Evolutionary conservation across 2,113 vertebrate genomes (phyloP).

Genomic region (Struthidea cinerea): DNA sequence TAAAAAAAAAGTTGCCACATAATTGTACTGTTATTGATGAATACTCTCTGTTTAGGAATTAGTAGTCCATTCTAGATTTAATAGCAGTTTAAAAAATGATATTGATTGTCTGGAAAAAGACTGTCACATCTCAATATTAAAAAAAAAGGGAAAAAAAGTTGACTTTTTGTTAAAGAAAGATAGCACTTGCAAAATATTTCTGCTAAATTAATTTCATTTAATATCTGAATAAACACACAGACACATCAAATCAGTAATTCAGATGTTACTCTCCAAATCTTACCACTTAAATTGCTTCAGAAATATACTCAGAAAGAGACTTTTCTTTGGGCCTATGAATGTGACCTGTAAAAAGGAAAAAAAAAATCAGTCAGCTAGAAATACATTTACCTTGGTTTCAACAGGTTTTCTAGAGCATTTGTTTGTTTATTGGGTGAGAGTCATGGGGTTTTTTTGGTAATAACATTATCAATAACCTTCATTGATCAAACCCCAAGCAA

Average conservation of each 20-base stretch:
- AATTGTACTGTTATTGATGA: background rate
- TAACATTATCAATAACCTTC: background rate
- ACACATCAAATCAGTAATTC: background rate
- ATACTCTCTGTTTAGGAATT: background rate
- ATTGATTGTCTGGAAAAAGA: background rate
- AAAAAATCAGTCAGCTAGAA: background rate
- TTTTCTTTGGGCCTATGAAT: conserved; percentile 88
- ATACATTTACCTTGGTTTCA: background rate
- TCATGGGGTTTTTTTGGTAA: background rate
- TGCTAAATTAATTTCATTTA: background rate
- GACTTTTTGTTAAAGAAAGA: background rate
- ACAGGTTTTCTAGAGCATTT: background rate
- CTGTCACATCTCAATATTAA: background rate
- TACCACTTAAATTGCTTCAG: conserved; percentile 95
- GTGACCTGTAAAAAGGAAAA: conserved; percentile 75
- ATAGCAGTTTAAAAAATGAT: background rate
- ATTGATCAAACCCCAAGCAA: background rate
- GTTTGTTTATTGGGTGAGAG: background rate
- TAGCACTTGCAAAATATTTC: background rate
- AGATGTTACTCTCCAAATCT: background rate
- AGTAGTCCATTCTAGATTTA: background rate
- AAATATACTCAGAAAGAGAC: conserved; percentile 89
- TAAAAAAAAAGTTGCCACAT: background rate
- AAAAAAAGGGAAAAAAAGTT: fast-evolving
- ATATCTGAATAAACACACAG: background rate